Evolutionary conservation across 2,113 vertebrate species (phyloP).

Genomic region (Vulpes ferrilata): DNA sequence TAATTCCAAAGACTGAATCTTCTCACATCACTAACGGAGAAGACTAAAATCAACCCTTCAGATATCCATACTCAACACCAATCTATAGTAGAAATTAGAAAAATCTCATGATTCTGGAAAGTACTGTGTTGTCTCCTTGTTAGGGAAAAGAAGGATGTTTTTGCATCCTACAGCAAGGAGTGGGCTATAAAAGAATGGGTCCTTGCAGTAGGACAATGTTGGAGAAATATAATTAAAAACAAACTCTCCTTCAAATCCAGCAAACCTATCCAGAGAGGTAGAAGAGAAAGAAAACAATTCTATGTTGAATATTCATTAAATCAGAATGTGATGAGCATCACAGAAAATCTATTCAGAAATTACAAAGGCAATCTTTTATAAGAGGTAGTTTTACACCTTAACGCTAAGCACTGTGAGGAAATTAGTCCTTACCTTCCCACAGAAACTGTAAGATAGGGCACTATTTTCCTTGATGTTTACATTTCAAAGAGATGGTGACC

Average conservation of each 20-base stretch:
- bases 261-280: background rate
- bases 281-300: background rate
- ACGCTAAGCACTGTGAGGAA: background rate
- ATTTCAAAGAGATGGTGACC: background rate
- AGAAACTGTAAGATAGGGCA: background rate
- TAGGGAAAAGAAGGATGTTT: background rate
- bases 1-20: background rate
- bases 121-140: background rate
- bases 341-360: background rate
- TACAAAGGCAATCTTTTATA: background rate
- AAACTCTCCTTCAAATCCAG: background rate
- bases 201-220: background rate
- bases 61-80: background rate
- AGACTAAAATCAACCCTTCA: background rate
- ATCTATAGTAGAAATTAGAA: background rate
- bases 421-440: background rate
- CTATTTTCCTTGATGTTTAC: background rate
- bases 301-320: slow-evolving; percentile 17
- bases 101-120: background rate
- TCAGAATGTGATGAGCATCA: background rate
- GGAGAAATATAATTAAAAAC: background rate
- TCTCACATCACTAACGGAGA: background rate
- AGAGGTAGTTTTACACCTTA: background rate
- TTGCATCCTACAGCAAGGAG: background rate
- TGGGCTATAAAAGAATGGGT: background rate